Conservation (phyloP, 2,888 invertebrate genomes). For the Diaperis boleti region DNA sequence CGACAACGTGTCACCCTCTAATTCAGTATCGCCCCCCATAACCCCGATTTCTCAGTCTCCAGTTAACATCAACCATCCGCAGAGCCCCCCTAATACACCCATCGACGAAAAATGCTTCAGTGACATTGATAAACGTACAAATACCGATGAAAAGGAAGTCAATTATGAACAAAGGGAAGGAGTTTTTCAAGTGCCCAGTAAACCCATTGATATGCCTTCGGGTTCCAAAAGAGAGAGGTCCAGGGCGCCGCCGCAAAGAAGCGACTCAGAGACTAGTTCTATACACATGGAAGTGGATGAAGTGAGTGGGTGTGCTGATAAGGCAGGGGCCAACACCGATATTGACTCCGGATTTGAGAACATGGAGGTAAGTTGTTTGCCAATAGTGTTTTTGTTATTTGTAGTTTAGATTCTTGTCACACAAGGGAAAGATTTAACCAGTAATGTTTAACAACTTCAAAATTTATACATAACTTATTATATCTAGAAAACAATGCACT, state of each 20-base stretch:
- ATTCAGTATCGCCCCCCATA: slow-evolving; percentile 67
- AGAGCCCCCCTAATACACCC: slow-evolving; percentile 53
- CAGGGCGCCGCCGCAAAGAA: slow-evolving; percentile 60
- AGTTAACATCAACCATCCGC: slow-evolving; percentile 50
- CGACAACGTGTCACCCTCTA: slow-evolving; percentile 67
- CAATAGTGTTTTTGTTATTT: too few species aligned
- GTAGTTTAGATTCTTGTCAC: too few species aligned
- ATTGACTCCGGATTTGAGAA: slow-evolving; percentile 81
- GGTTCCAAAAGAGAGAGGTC: slow-evolving; percentile 56
- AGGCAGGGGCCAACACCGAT: slow-evolving; percentile 69
- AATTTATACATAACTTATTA: too few species aligned
- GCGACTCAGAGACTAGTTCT: slow-evolving; percentile 66
- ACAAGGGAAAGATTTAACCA: too few species aligned
- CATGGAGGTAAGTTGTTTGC: slow-evolving; percentile 72
- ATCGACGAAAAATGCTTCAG: slow-evolving; percentile 57
- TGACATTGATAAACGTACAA: slow-evolving; percentile 10
- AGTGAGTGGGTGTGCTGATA: slow-evolving; percentile 63
- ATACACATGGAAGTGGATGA: slow-evolving; percentile 74
- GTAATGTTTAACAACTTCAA: too few species aligned
- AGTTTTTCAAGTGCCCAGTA: slow-evolving; percentile 63
- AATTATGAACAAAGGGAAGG: slow-evolving; percentile 45
- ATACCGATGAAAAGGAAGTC: slow-evolving; percentile 48
- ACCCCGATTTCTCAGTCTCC: slow-evolving; percentile 67
- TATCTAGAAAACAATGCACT: too few species aligned
- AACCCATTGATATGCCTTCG: slow-evolving; percentile 62